Percentiles rank a stretch among this genome's conserved stretches.
These are phyloP conservation scores for Anarrhichthys ocellatus DNA, from an alignment of 2,113 vertebrate species.

Conservation along the genomic window DNA sequence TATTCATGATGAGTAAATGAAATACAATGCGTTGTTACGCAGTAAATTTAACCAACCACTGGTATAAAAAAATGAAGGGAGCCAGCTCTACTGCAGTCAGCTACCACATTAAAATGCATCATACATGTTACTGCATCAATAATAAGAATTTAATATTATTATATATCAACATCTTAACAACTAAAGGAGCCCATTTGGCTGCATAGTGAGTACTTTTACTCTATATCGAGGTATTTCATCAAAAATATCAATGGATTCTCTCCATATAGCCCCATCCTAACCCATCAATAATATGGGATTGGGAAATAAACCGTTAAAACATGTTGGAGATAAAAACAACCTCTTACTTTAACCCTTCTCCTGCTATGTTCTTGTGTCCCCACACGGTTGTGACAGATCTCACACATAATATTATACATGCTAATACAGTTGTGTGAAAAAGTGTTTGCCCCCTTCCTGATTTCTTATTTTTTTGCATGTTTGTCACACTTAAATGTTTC, in stretches of 20 bases:
- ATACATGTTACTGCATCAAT: not conserved
- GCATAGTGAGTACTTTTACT: not conserved
- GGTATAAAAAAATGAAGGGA: not conserved
- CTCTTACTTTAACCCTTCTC: not conserved
- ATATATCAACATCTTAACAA: not conserved
- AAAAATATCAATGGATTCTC: not conserved
- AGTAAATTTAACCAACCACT: not conserved
- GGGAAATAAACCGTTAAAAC: not conserved
- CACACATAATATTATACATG: not conserved
- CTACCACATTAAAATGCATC: not conserved
- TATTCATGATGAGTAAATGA: too few species aligned
- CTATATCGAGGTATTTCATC: not conserved
- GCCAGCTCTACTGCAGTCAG: not conserved
- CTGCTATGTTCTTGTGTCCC: not conserved
- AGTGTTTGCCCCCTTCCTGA: too few species aligned
- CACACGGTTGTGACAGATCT: too few species aligned
- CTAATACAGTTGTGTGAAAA: too few species aligned
- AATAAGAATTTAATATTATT: not conserved
- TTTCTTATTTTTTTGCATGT: too few species aligned
- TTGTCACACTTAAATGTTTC: too few species aligned
- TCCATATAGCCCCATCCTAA: too few species aligned
- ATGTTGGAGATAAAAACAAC: not conserved
- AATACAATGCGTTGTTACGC: not conserved
- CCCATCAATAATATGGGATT: not conserved
- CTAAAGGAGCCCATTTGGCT: not conserved